Evolutionary conservation across 2,888 invertebrate genomes (phyloP).

Genomic region (Hypomecis punctinalis): DNA sequence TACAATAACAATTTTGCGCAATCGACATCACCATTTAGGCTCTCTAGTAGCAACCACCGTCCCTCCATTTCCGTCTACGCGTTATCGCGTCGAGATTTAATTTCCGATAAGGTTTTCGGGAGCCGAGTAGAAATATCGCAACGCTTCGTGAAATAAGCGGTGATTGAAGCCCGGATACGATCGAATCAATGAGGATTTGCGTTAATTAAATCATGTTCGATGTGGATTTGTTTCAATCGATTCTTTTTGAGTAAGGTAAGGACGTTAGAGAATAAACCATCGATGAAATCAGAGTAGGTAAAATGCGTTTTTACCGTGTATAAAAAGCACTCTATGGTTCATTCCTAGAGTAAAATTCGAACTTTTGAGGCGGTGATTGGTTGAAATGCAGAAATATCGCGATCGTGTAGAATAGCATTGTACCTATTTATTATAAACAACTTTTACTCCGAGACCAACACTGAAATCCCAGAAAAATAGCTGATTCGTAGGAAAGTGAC

Average conservation of each 20-base stretch:
- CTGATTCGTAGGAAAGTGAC: no score
- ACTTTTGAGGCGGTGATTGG: no score
- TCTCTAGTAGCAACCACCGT: constrained; percentile 26
- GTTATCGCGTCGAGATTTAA: constrained; percentile 38
- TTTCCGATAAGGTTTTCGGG: constrained; percentile 38
- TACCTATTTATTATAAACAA: no score
- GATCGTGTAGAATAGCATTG: no score
- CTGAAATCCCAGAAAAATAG: no score
- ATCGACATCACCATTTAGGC: constrained; percentile 24
- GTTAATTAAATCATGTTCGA: constrained; percentile 1
- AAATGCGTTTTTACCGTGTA: no score
- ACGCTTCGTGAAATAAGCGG: constrained; percentile 18
- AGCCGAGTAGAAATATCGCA: constrained; percentile 14
- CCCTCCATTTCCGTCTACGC: constrained; percentile 14
- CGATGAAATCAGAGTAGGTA: no score
- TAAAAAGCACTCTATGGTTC: no score
- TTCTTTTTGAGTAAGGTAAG: neutral
- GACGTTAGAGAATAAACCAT: neutral
- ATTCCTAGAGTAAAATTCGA: no score
- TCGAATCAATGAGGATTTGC: neutral
- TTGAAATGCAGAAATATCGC: no score
- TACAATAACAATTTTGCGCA: constrained; percentile 19
- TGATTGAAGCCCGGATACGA: constrained; percentile 12
- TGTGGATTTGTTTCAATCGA: neutral
- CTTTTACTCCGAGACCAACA: no score